Conservation (phyloP, 2,113 vertebrate species). For the Cynopterus brachyotis region DNA sequence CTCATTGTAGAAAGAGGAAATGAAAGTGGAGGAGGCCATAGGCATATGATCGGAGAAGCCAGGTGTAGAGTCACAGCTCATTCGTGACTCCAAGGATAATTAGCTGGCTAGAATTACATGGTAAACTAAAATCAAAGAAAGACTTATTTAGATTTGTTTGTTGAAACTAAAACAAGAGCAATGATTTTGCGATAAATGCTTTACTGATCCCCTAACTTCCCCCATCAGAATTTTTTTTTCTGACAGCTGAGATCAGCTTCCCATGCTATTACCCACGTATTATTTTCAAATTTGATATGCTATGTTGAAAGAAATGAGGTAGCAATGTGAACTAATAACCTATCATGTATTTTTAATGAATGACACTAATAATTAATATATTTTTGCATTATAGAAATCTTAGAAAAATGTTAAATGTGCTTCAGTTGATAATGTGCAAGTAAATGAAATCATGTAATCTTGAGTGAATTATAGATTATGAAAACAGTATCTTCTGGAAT, state of each 20-base stretch:
- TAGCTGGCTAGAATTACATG: slow-evolving; percentile 63
- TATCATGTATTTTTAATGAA: slow-evolving; percentile 8
- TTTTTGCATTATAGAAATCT: slow-evolving; percentile 13
- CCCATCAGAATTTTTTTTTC: slow-evolving; percentile 15
- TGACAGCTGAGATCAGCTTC: not conserved
- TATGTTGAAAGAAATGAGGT: slow-evolving; percentile 26
- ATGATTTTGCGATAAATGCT: slow-evolving; percentile 66
- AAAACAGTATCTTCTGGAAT: slow-evolving; percentile 13
- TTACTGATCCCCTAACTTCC: not conserved
- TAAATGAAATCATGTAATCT: not conserved
- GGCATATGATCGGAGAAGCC: slow-evolving; percentile 57
- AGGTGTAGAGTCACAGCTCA: slow-evolving; percentile 53
- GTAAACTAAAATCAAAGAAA: slow-evolving; percentile 62
- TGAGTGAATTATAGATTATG: slow-evolving; percentile 41
- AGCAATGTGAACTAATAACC: not conserved
- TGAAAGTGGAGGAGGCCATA: slow-evolving; percentile 54
- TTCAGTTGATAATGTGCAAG: not conserved
- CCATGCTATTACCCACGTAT: not conserved
- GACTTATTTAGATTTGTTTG: slow-evolving; percentile 66
- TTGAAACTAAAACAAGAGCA: slow-evolving; percentile 54
- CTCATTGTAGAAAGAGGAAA: slow-evolving; percentile 49
- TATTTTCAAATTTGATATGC: slow-evolving; percentile 43
- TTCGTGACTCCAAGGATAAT: slow-evolving; percentile 53
- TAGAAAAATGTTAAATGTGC: not conserved
- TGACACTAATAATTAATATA: not conserved